Evolutionary conservation across 2,888 invertebrate species (phyloP).

Genomic region (Drosophila pseudotalamancana): DNA sequence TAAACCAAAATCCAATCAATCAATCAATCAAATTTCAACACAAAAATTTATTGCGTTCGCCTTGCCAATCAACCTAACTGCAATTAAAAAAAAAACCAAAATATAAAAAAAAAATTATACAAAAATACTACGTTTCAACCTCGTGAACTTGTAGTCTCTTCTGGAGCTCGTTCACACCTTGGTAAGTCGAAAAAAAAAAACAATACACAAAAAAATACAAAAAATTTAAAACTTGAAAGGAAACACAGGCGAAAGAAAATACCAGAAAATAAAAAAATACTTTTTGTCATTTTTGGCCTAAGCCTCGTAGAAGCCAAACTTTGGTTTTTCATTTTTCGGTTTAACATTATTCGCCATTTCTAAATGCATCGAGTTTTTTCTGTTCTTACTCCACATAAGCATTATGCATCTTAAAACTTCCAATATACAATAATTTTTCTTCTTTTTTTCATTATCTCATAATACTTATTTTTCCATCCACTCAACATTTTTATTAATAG

Average conservation of each 20-base stretch:
- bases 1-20: slow-evolving; percentile 70
- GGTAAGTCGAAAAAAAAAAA: slow-evolving; percentile 93
- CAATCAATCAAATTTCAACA: slow-evolving; percentile 64
- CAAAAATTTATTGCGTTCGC: slow-evolving; percentile 61
- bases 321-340: slow-evolving; percentile 27
- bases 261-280: slow-evolving; percentile 21
- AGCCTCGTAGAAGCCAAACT: slow-evolving; percentile 43
- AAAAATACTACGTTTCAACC: slow-evolving; percentile 70
- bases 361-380: slow-evolving; percentile 46
- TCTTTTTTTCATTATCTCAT: slow-evolving; percentile 4
- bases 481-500: not conserved
- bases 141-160: slow-evolving; percentile 91
- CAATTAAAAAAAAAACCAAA: slow-evolving; percentile 45
- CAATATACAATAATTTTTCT: slow-evolving; percentile 35
- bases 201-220: slow-evolving; percentile 50
- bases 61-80: slow-evolving; percentile 53
- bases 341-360: slow-evolving; percentile 25
- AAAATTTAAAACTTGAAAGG: slow-evolving; percentile 55
- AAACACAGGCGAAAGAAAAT: slow-evolving; percentile 56
- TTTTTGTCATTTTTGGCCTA: slow-evolving; percentile 37
- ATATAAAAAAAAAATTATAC: slow-evolving; percentile 37
- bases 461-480: not conserved
- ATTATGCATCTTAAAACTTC: slow-evolving; percentile 47
- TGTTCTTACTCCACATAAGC: slow-evolving; percentile 25
- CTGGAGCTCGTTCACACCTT: slow-evolving; percentile 99